Evolutionary conservation across 2,113 vertebrate genomes (phyloP).

Genomic region (Nothobranchius furzeri): DNA sequence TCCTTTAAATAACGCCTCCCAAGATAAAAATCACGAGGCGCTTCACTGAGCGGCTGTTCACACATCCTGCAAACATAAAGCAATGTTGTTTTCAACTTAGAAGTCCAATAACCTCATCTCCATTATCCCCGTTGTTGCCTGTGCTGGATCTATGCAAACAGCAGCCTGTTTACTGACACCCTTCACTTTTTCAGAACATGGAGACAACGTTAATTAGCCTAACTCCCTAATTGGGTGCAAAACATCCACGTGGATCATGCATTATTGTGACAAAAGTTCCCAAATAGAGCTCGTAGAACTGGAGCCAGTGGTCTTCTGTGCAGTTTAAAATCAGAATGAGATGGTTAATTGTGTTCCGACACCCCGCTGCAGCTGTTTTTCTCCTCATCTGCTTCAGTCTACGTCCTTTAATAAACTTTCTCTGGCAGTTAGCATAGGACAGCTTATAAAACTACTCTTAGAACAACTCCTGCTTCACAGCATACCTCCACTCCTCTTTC

Average conservation of each 20-base stretch:
- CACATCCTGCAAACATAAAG: background rate
- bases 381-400: conserved; percentile 15
- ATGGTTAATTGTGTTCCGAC: conserved; percentile 45
- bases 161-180: background rate
- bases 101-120: conserved; percentile 1
- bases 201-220: conserved; percentile 20
- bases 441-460: conserved; percentile 66
- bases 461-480: conserved; percentile 60
- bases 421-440: conserved; percentile 59
- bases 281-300: background rate
- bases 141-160: background rate
- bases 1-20: too few relatives aligned
- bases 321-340: conserved; percentile 10
- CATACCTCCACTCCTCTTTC: conserved; percentile 53
- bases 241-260: background rate
- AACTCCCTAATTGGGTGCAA: conserved; percentile 16
- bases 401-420: conserved; percentile 43
- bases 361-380: conserved; percentile 8
- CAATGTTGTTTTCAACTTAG: background rate
- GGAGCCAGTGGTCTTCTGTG: background rate
- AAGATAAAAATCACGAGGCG: too few relatives aligned
- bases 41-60: background rate
- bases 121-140: conserved; percentile 2
- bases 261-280: background rate
- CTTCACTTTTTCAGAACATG: background rate